Evolutionary conservation across 2,888 invertebrate species (phyloP).

Genomic region (Andricus curvator): DNA sequence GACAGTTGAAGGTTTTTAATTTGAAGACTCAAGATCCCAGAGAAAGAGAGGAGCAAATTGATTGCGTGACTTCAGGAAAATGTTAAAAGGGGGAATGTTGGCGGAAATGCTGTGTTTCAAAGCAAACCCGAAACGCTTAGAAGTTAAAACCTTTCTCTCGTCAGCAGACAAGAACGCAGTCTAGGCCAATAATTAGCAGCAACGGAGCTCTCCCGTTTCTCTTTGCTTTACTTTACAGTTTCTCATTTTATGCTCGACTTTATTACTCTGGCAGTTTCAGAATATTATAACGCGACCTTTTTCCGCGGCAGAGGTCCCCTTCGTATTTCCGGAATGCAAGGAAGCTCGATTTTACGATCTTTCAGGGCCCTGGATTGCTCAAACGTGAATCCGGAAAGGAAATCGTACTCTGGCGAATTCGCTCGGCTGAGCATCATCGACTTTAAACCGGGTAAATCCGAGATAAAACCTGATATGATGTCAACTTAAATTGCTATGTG

Average conservation of each 20-base stretch:
- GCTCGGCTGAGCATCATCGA: neutral
- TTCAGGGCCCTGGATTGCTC: neutral
- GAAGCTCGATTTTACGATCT: neutral
- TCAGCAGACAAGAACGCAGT: slow-evolving; percentile 15
- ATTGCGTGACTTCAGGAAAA: neutral
- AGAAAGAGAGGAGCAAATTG: neutral
- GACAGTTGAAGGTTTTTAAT: neutral
- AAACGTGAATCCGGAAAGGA: neutral
- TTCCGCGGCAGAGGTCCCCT: neutral
- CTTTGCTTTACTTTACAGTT: slow-evolving; percentile 51
- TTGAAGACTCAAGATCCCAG: neutral
- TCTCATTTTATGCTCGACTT: slow-evolving; percentile 47
- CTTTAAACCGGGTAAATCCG: neutral
- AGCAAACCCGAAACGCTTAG: neutral
- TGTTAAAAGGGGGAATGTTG: neutral
- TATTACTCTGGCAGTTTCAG: slow-evolving; percentile 37
- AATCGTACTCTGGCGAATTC: neutral
- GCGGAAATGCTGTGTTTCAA: neutral
- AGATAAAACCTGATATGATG: neutral
- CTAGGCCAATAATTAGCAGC: slow-evolving; percentile 32
- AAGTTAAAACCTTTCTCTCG: slow-evolving; percentile 13
- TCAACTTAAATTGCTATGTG: neutral
- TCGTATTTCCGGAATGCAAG: slow-evolving; percentile 11
- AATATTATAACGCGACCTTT: slow-evolving; percentile 34
- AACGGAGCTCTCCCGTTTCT: slow-evolving; percentile 38